Base-by-base conservation (phyloP, 2,888 invertebrate species). In the Protonemura montana region DNA sequence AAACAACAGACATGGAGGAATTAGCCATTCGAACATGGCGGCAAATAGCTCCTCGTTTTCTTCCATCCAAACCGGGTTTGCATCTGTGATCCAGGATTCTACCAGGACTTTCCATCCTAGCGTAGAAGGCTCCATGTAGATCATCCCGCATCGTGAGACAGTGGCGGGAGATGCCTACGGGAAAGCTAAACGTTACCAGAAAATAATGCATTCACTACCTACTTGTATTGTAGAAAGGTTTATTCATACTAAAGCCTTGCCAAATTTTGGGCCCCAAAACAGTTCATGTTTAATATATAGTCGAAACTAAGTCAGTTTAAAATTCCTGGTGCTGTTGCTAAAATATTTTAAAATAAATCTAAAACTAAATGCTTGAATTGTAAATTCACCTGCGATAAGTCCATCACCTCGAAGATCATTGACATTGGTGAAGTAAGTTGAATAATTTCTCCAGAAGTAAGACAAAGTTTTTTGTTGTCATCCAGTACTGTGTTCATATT, bases 401-500 rank as follows among this genome's bases (percentile, higher is more conserved):
- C 97, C 95, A 96, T 95, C 0, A 95, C 96, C 92, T 97, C 97
- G 91, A 97, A 97, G 89, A 97, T 96, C 93, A 97, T 94, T 1
- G 96, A 97, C 96, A 97, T 97, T 0, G 94, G 93, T 88, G 92
- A 92, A 0, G 95, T 94, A 95, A 97, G 95, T 87, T 95, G 95
- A 92, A 97, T 97, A 76, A 97, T 96, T 92, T 97, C 97, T 26
- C 97, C 97, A 29, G 96, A 97, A 91, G 96, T 96, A 76, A 97
- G 92, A 90, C 97, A 97, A 27, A 97, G 93, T 90, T 97, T 97
- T 91, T 96, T 97, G 90, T 97, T 97, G 89, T 97, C 97, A 91
- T 97, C 97, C 88, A 97, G 92, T 3, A 96, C 97, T 0, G 97
- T 97, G 90, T 97, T 97, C 94, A 97, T 95, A 91, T 97, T 97